A percentile compares a stretch with the other conserved stretches of the same genome.
phyloP scores from a whole-genome alignment of 2,888 invertebrate species.

The Sturmia bella region DNA sequence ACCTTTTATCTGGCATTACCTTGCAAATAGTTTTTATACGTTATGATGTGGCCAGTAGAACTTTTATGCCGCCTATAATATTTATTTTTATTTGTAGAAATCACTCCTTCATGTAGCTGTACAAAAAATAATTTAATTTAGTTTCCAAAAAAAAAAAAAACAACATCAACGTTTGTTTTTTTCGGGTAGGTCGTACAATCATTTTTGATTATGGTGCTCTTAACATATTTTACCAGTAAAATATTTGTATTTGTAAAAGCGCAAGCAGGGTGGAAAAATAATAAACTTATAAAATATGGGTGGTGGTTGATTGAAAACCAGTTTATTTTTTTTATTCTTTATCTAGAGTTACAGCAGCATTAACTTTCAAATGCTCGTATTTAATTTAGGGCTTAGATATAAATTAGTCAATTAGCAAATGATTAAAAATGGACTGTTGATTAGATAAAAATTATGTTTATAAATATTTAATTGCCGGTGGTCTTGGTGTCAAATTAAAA shows the following conservation, averaged over 20 bases:
- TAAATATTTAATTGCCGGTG: no score
- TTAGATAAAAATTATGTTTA: slow-evolving; percentile 13
- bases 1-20: no score
- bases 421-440: slow-evolving; percentile 18
- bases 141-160: background rate
- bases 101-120: slow-evolving; percentile 4
- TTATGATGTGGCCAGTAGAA: no score
- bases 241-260: slow-evolving; percentile 34
- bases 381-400: background rate
- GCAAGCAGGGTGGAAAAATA: slow-evolving; percentile 23
- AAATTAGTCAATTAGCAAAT: slow-evolving; percentile 36
- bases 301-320: slow-evolving; percentile 20
- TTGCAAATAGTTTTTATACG: no score
- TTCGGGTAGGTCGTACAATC: slow-evolving; percentile 51
- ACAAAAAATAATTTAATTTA: background rate
- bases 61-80: background rate
- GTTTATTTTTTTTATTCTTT: background rate
- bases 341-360: background rate
- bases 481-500: no score
- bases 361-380: background rate
- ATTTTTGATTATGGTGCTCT: slow-evolving; percentile 33
- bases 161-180: slow-evolving; percentile 4
- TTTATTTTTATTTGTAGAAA: background rate
- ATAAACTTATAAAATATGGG: slow-evolving; percentile 26
- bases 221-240: slow-evolving; percentile 48